Evolutionary conservation across 2,113 vertebrate genomes (phyloP).

Genomic region (Caloenas nicobarica): DNA sequence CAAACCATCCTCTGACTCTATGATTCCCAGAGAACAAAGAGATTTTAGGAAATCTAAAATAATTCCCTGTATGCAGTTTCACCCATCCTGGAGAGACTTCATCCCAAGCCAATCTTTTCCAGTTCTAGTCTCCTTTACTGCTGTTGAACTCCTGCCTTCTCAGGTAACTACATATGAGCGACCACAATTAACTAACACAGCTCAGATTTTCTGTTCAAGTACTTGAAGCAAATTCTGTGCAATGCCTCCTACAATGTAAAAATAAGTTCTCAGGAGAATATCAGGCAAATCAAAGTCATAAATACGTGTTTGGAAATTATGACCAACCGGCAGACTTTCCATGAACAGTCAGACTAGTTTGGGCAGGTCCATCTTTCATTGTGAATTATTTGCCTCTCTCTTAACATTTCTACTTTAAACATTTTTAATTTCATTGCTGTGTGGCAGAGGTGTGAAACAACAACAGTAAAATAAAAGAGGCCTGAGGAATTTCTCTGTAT

Average conservation of each 20-base stretch:
- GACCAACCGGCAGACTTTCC: background rate
- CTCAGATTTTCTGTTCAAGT: background rate
- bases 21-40: background rate
- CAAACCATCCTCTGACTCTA: background rate
- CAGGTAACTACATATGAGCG: background rate
- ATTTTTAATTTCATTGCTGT: constrained; percentile 9
- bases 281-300: background rate
- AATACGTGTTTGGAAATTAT: background rate
- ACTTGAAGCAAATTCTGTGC: background rate
- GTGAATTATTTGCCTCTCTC: constrained; percentile 6
- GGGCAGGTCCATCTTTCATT: background rate
- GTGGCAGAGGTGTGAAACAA: constrained; percentile 16
- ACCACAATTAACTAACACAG: background rate
- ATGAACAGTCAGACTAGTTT: background rate
- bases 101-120: background rate
- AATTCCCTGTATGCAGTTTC: background rate
- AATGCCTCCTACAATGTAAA: background rate
- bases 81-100: background rate
- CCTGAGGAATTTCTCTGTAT: background rate
- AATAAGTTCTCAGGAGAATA: background rate
- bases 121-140: background rate
- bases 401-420: constrained; percentile 1
- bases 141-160: background rate
- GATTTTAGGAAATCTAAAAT: background rate
- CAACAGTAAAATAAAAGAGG: background rate